A percentile compares a stretch with the other conserved stretches of the same genome.
phyloP scores from a whole-genome alignment of 2,888 invertebrate species.

The Bursaphelenchus okinawaensis region DNA sequence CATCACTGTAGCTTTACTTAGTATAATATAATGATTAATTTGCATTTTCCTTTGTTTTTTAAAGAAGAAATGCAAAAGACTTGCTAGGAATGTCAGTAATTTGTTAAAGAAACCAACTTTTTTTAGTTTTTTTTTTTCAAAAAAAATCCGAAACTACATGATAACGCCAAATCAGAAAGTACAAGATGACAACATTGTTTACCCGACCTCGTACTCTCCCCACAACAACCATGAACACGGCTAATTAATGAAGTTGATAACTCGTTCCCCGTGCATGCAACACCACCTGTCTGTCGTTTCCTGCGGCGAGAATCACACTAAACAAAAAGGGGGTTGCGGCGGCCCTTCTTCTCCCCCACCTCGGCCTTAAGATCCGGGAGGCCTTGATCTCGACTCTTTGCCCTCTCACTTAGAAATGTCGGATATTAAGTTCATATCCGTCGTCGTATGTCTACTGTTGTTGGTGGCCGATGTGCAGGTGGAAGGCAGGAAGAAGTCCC shows the following conservation, averaged over 20 bases:
- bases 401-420: not conserved
- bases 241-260: not conserved
- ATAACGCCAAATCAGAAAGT: no score
- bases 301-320: no score
- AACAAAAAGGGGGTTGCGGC: not conserved
- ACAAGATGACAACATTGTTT: no score
- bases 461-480: not conserved
- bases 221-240: not conserved
- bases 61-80: no score
- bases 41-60: no score
- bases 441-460: not conserved
- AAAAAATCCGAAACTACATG: no score
- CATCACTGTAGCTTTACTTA: no score
- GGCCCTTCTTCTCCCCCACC: not conserved
- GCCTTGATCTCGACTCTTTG: not conserved
- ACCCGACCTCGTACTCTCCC: not conserved
- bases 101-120: no score
- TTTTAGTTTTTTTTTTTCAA: no score
- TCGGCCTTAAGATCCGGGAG: not conserved
- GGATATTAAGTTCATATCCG: not conserved
- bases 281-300: not conserved
- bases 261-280: not conserved
- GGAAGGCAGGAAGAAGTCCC: slow-evolving; percentile 16
- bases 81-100: no score
- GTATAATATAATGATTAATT: no score